Percentiles rank a stretch among this genome's conserved stretches.
Evolutionary conservation across 2,888 invertebrate species (phyloP).

Genomic region (Caenorhabditis angaria): DNA sequence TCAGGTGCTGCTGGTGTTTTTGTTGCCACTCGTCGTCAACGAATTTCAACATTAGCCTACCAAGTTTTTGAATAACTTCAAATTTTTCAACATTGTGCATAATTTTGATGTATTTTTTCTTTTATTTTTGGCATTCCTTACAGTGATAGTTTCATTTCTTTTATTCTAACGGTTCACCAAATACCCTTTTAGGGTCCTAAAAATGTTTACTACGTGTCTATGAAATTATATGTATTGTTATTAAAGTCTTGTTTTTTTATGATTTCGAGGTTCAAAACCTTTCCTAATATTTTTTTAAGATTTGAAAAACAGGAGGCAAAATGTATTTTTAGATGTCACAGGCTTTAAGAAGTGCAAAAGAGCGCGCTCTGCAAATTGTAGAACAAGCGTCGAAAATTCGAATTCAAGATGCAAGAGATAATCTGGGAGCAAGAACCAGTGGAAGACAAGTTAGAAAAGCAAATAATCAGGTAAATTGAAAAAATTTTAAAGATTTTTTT

Average conservation of each 20-base stretch:
- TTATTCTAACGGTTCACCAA: too few species aligned
- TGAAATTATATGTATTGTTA: neutral
- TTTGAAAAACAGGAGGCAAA: too few species aligned
- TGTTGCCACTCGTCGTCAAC: conserved; percentile 42
- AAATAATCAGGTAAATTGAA: conserved; percentile 60
- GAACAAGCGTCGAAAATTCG: conserved; percentile 60
- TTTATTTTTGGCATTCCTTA: neutral
- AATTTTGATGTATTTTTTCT: neutral
- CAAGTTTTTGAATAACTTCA: conserved; percentile 54
- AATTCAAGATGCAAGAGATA: conserved; percentile 65
- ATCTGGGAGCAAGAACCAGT: conserved; percentile 64
- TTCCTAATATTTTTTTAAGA: neutral
- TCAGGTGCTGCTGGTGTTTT: conserved; percentile 51
- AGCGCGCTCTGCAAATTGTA: conserved; percentile 63
- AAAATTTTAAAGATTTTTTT: neutral
- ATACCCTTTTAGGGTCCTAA: neutral
- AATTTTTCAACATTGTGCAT: neutral
- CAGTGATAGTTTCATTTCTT: conserved; percentile 7
- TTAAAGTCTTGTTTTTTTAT: neutral
- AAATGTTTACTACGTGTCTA: neutral
- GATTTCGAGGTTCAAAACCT: neutral
- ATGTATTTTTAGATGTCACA: conserved; percentile 31
- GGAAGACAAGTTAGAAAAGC: conserved; percentile 57
- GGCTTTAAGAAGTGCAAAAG: conserved; percentile 53
- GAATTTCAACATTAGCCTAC: conserved; percentile 57